Evolutionary conservation across 2,113 vertebrate genomes (phyloP), one percentile per base, ranked within the genome.

Genomic region (Agapornis roseicollis): DNA sequence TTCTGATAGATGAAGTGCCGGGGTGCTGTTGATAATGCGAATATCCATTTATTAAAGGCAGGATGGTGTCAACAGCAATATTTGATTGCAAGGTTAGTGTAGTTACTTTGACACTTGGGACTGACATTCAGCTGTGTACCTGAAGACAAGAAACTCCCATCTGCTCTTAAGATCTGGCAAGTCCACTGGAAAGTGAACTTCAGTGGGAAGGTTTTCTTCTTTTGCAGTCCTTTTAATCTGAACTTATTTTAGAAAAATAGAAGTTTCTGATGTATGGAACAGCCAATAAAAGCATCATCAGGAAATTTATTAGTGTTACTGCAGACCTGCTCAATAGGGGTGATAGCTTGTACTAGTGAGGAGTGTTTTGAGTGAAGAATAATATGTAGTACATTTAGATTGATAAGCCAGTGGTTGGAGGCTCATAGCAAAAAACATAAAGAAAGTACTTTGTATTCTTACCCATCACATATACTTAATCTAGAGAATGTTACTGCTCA

Each of bases 391-490:
- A 55, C 91, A 90, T 96, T 93, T 95, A 95, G 96, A 97, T 95
- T 97, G 98, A 97, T 98, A 91, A 3, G 29, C 0, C 25, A 47
- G 5, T 90, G 85, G 94, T 91, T 44, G 44, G 88, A 94, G 90
- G 85, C 96, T 97, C 81, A 47, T 89, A 93, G 89, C 93, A 92
- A 94, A 94, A 95, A 92, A 94, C 74, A 88, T 96, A 97, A 97
- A 97, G 78, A 88, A 97, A 93, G 96, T 76, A 63, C 93, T 97
- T 95, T 89, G 33, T 95, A 93, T 93, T 95, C 95, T 93, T 98
- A 97, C 96, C 97, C 88, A 91, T 97, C 97, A 97, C 41, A 31
- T 77, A 70, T 93, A 72, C 97, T 98, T 98, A 98, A 97, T 98
- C 97, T 95, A 55, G 65, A 52, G 83, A 88, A 81, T 47, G 89